Conservation (phyloP, 2,797 vertebrate genomes). For the Acanthurus tractus region DNA sequence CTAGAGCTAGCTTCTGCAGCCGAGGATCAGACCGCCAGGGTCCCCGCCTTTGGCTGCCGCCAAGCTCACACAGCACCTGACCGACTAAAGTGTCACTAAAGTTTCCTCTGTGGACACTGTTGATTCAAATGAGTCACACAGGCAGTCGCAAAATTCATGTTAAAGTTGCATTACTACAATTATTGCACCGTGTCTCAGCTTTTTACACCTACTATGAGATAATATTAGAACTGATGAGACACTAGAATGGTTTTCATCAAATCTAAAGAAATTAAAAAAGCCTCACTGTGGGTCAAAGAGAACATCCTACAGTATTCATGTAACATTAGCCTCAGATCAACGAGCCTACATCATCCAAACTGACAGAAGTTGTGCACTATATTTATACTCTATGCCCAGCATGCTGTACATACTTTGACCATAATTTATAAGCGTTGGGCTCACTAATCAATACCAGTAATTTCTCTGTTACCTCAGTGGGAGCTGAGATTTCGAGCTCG, state of each 20-base stretch:
- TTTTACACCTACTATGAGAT: too few relatives aligned
- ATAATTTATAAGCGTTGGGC: constrained; percentile 42
- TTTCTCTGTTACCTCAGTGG: constrained; percentile 27
- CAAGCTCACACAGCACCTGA: too few relatives aligned
- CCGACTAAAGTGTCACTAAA: background rate
- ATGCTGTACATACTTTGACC: constrained; percentile 37
- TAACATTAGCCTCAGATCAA: constrained; percentile 17
- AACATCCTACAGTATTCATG: background rate
- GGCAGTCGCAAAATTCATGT: constrained; percentile 10
- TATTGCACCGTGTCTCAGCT: background rate
- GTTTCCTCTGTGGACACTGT: constrained; percentile 20
- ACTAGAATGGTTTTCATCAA: background rate
- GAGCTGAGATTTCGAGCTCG: constrained; percentile 22
- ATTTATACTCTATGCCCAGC: constrained; percentile 21
- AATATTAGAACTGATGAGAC: background rate
- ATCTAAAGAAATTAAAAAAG: background rate
- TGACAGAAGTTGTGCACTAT: background rate
- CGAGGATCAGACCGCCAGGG: too few relatives aligned
- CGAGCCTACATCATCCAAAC: constrained; percentile 15
- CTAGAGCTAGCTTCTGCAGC: too few relatives aligned
- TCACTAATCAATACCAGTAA: constrained; percentile 48
- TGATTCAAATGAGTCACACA: constrained; percentile 7
- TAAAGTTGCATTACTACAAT: background rate
- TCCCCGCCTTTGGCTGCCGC: too few relatives aligned
- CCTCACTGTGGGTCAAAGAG: background rate